These are phyloP conservation scores for Phylloscopus collybita DNA, from an alignment of 2,797 vertebrate species.

Conservation along the genomic window DNA sequence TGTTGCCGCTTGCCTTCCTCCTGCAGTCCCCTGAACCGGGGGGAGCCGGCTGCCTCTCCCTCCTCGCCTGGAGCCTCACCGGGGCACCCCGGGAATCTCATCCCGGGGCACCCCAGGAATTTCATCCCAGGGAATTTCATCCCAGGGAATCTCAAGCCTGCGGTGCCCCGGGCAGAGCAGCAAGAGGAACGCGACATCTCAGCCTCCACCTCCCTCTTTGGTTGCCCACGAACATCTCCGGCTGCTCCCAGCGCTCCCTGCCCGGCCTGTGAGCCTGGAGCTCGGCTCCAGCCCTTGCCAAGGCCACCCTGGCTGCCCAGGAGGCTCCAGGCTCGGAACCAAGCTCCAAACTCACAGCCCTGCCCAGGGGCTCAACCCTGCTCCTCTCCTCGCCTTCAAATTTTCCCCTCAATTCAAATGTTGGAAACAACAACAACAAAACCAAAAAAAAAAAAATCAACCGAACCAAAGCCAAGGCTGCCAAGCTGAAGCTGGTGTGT, in stretches of 20 bases:
- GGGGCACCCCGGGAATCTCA: not conserved
- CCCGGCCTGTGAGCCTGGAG: fast-evolving
- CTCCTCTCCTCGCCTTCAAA: not conserved
- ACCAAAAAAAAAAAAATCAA: not conserved
- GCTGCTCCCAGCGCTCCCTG: not conserved
- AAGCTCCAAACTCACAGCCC: not conserved
- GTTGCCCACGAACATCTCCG: not conserved
- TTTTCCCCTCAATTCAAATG: not conserved
- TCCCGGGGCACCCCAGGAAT: not conserved
- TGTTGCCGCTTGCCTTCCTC: not conserved
- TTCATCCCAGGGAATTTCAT: not conserved
- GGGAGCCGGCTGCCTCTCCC: not conserved
- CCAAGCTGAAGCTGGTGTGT: not conserved
- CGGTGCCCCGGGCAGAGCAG: not conserved
- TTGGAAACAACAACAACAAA: not conserved
- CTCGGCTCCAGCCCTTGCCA: not conserved
- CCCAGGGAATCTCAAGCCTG: not conserved
- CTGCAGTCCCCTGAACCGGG: not conserved
- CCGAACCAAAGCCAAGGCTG: not conserved
- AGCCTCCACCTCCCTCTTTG: not conserved
- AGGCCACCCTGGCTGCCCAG: not conserved
- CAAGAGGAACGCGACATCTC: fast-evolving
- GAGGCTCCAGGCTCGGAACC: not conserved
- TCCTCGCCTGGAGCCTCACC: fast-evolving
- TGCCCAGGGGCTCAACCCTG: not conserved